phyloP scores from a whole-genome alignment of 1,140 invertebrate species.

The Muscidifurax raptorellus region DNA sequence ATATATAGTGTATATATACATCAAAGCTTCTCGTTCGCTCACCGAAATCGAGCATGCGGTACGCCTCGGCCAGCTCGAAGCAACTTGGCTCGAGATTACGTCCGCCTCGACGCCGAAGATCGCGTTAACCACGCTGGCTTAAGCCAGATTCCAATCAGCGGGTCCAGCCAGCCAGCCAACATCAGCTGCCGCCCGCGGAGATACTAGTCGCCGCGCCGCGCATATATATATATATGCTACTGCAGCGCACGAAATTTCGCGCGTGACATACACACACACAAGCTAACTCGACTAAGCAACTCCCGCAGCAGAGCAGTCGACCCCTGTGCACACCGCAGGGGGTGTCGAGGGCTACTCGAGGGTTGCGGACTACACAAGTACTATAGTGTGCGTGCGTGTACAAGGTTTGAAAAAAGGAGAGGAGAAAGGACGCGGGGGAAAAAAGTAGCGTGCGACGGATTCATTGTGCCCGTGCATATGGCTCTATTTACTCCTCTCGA shows the following conservation, averaged over 20 bases:
- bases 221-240: no score
- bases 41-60: not conserved
- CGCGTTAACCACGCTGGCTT: conserved; percentile 55
- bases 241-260: conserved; percentile 26
- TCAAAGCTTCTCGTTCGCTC: not conserved
- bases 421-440: not conserved
- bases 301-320: not conserved
- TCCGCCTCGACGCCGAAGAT: conserved; percentile 43
- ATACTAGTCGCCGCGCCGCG: no score
- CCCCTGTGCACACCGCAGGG: conserved; percentile 26
- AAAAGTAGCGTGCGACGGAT: not conserved
- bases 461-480: conserved; percentile 20
- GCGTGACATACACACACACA: not conserved
- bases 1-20: no score
- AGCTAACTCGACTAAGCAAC: conserved; percentile 41
- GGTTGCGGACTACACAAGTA: not conserved
- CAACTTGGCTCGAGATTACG: conserved; percentile 23
- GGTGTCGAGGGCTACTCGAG: conserved; percentile 10
- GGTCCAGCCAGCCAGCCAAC: not conserved
- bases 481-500: conserved; percentile 32
- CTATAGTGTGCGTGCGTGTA: not conserved
- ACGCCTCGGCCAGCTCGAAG: not conserved
- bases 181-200: not conserved
- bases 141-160: conserved; percentile 56
- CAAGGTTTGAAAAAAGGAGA: not conserved